Base-by-base conservation (phyloP, 2,113 vertebrate species). In the Promerops cafer region DNA sequence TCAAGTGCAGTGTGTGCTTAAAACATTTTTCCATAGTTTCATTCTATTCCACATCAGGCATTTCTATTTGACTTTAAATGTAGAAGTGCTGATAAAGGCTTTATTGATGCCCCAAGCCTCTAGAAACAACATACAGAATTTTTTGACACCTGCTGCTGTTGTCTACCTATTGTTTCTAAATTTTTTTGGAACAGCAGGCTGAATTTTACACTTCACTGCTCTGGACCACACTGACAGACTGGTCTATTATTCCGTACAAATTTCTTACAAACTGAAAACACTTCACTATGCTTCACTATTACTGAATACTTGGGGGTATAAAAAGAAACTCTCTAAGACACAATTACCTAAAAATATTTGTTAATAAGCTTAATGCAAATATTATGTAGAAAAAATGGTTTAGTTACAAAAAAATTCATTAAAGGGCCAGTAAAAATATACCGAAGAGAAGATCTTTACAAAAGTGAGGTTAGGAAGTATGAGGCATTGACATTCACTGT, bases 381-480 rank as follows among this genome's bases (percentile, higher is more conserved):
- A 91, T 97, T 78, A 97, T n/a, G 93, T 97, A 97, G 92, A 96
- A 97, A 97, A 96, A 97, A 94, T 76, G 93, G 56, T 96, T 96
- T 97, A 65, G 79, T 96, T 98, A 98, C 66, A 97, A 98, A 98
- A 98, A 88, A 96, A 90, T 90, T 91, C 83, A 90, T 94, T 93
- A 92, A 72, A 96, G 96, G 95, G 98, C 97, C 97, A 97, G 96
- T 98, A 98, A 98, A 98, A 98, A 98, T 97, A 98, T 95, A 96
- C 95, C 59, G 91, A 94, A 97, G 97, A 96, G 94, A 94, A 96
- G 93, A 96, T 96, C 94, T 97, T 97, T 96, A 96, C 95, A 98
- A 98, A 98, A 97, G 94, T 96, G 97, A 98, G 98, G 98, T 98
- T 97, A 98, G 72, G 94, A 97, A 97, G 71, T 76, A 90, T 68